Conservation (phyloP, 2,888 invertebrate species). For the Mimumesa dahlbomi region DNA sequence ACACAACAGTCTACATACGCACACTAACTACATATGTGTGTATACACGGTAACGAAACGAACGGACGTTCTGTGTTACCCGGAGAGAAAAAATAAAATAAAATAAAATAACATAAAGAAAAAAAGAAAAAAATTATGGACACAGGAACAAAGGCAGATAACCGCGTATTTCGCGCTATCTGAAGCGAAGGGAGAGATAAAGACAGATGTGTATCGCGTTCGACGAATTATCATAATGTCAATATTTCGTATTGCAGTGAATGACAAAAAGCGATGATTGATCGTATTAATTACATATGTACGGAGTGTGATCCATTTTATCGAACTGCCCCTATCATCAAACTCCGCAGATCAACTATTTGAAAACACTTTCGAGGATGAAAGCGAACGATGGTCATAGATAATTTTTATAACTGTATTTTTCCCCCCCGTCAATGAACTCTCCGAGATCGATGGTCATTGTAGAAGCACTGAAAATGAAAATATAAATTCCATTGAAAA, state of each 20-base stretch:
- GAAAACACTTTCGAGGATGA: constrained; percentile 27
- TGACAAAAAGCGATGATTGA: constrained; percentile 20
- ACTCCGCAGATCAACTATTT: neutral
- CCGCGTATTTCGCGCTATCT: neutral
- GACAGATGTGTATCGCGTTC: constrained; percentile 45
- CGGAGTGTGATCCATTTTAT: constrained; percentile 26
- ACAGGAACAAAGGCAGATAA: constrained; percentile 19
- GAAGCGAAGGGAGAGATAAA: constrained; percentile 45
- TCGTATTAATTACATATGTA: constrained; percentile 8
- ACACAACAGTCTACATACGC: constrained; percentile 1
- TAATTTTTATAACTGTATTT: constrained; percentile 62
- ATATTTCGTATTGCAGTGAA: constrained; percentile 54
- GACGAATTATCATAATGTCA: constrained; percentile 55
- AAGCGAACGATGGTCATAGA: constrained; percentile 48
- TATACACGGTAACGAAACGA: neutral
- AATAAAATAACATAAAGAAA: constrained; percentile 7
- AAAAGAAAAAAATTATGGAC: no score
- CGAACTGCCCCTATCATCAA: constrained; percentile 16
- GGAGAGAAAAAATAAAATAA: neutral
- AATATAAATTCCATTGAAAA: constrained; percentile 40
- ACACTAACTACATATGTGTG: neutral
- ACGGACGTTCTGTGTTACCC: neutral
- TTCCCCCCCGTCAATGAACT: constrained; percentile 18
- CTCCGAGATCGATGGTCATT: constrained; percentile 35
- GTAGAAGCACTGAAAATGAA: constrained; percentile 22